Base-by-base conservation (phyloP, 2,113 vertebrate species). In the Hemiprocne comata region DNA sequence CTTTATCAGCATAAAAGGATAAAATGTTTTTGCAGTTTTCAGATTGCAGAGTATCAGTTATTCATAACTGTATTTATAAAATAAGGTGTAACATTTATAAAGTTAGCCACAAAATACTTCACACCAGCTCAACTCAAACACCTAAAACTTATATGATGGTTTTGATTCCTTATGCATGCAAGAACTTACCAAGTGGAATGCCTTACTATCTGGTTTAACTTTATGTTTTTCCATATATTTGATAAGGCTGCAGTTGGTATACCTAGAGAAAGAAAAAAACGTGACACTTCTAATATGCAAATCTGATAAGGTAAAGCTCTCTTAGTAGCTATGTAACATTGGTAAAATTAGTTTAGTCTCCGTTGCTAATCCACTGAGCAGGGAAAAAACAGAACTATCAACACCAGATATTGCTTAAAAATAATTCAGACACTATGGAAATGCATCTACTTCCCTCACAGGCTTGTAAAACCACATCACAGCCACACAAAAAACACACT, bases 201-300 rank as follows among this genome's bases (percentile, higher is more conserved):
- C 99, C 99, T 99, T 99, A 97, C 99, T 99, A 97, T 99, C 99
- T 91, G 99, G 99, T 97, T 99, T 99, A 95, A 99, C 99, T 99
- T 99, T 99, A 98, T 99, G 99, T 98, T 99, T 99, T 96, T 99
- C 99, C 99, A 99, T 99, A 95, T 99, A 99, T 97, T 99, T 99
- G 98, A 99, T 99, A 98, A 99, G 99, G 98, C 99, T 99, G 99
- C 99, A 99, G 98, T 99, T 99, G 98, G 99, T 99, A 97, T 99
- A 99, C 97, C 99, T 99, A 97, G 42, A 53, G 57, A 93, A 76
- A 50, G 94, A 95, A 69, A 97, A 94, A 44, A 84, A 76, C 5
- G 62, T 80, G 50, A 8, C 29, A 74, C 16, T 77, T 89, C 23
- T 36, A 66, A 60, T 51, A 84, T 3, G n/a, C n/a, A 89, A 70